Percentiles rank a stretch among this genome's conserved stretches.
Conservation (phyloP, 2,888 invertebrate genomes). For the Pristionchus japonicus region DNA sequence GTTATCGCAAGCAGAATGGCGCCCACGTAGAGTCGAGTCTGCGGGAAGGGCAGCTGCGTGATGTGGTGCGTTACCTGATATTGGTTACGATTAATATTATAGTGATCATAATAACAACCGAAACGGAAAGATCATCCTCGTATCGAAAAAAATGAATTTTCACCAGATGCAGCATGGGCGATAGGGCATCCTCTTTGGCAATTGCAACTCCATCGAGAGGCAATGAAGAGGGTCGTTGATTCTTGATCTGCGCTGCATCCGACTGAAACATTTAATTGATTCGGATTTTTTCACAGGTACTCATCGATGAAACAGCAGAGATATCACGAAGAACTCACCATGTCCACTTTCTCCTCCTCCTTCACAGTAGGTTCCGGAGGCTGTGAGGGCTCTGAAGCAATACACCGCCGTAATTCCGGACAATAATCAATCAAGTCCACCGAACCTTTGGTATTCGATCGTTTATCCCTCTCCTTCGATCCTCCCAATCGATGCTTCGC, state of each 20-base stretch:
- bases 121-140: too few relatives aligned
- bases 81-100: too few relatives aligned
- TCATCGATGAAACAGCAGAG: too few relatives aligned
- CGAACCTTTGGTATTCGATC: background rate
- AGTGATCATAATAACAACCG: background rate
- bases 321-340: background rate
- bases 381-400: constrained; percentile 1
- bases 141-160: background rate
- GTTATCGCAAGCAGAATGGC: constrained; percentile 60
- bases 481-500: constrained; percentile 53
- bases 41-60: constrained; percentile 60
- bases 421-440: background rate
- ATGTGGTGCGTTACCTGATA: background rate
- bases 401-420: too few relatives aligned
- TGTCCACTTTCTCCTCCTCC: background rate
- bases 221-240: constrained; percentile 6
- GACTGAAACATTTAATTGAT: background rate
- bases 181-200: background rate
- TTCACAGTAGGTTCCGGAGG: background rate
- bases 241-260: background rate
- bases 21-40: constrained; percentile 55
- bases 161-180: constrained; percentile 27
- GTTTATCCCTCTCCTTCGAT: constrained; percentile 31
- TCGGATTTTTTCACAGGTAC: background rate
- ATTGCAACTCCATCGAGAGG: background rate